phyloP scores from a whole-genome alignment of 2,797 vertebrate genomes.

The Bovichtus variegatus region DNA sequence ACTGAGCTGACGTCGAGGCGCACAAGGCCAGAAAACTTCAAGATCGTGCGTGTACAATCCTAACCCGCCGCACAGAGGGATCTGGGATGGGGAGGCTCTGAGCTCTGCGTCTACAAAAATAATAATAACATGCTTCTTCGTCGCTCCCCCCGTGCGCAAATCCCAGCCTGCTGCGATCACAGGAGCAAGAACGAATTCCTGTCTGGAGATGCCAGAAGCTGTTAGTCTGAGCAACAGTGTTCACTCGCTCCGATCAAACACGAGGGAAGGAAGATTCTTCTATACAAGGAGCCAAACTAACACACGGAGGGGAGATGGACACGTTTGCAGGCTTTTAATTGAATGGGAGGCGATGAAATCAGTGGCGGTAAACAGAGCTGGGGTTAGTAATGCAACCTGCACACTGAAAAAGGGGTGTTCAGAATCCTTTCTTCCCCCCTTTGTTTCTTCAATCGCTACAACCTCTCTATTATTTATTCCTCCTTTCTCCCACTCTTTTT shows the following conservation, averaged over 20 bases:
- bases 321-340: slow-evolving; percentile 49
- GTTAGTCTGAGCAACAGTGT: slow-evolving; percentile 68
- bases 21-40: slow-evolving; percentile 26
- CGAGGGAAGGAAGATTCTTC: slow-evolving; percentile 46
- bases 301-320: slow-evolving; percentile 19
- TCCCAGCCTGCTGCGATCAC: slow-evolving; percentile 75
- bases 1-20: slow-evolving; percentile 45
- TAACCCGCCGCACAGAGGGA: slow-evolving; percentile 37
- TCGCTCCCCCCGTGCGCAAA: slow-evolving; percentile 73
- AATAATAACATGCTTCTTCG: slow-evolving; percentile 75
- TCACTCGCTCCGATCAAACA: slow-evolving; percentile 44
- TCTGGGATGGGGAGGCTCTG: slow-evolving; percentile 44
- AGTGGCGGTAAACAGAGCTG: slow-evolving; percentile 45
- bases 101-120: slow-evolving; percentile 67
- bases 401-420: slow-evolving; percentile 22
- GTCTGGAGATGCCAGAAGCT: slow-evolving; percentile 81
- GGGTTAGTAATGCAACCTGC: slow-evolving; percentile 38
- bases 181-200: slow-evolving; percentile 75
- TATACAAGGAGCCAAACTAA: slow-evolving; percentile 35
- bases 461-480: background rate
- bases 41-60: slow-evolving; percentile 39
- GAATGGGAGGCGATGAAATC: slow-evolving; percentile 49
- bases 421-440: background rate
- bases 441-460: background rate
- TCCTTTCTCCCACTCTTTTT: background rate